Evolutionary conservation across 2,113 vertebrate genomes (phyloP).

Genomic region (Poecilia latipinna): DNA sequence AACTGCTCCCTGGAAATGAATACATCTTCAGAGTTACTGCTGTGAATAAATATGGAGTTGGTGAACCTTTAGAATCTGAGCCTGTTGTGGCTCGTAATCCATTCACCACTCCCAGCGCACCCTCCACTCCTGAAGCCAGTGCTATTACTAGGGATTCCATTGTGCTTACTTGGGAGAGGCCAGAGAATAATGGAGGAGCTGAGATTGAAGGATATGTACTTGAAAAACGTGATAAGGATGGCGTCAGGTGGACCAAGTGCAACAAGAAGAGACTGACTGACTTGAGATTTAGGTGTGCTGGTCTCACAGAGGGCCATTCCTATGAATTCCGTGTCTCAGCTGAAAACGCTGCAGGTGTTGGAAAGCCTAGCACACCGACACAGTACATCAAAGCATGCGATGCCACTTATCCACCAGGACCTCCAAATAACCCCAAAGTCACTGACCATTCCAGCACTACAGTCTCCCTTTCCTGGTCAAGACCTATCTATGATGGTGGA

Average conservation of each 20-base stretch:
- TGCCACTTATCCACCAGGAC: conserved; percentile 91
- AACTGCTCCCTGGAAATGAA: conserved; percentile 93
- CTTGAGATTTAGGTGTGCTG: conserved; percentile 89
- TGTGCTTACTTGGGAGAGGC: conserved; percentile 92
- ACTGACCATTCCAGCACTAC: conserved; percentile 92
- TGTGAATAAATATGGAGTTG: conserved; percentile 96
- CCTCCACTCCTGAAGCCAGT: conserved; percentile 89
- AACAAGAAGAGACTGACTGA: conserved; percentile 95
- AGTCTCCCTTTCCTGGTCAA: conserved; percentile 91
- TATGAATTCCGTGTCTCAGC: conserved; percentile 97
- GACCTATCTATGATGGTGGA: conserved; percentile 97
- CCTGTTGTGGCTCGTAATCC: conserved; percentile 92
- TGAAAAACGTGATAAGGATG: conserved; percentile 98
- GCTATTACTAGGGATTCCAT: conserved; percentile 94
- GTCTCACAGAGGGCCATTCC: conserved; percentile 91
- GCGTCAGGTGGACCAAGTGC: conserved; percentile 95
- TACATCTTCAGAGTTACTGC: conserved; percentile 98
- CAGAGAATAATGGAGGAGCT: conserved; percentile 90
- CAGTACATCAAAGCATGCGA: conserved; percentile 93
- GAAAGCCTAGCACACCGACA: conserved; percentile 89
- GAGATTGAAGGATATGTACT: conserved; percentile 95
- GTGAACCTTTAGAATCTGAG: conserved; percentile 95
- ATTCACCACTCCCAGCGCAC: conserved; percentile 89
- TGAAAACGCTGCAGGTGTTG: conserved; percentile 96
- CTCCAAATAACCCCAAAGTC: conserved; percentile 94